Evolutionary conservation across 2,113 vertebrate genomes (phyloP), one percentile per base, ranked within the genome.

Genomic region (Phoenicopterus ruber): DNA sequence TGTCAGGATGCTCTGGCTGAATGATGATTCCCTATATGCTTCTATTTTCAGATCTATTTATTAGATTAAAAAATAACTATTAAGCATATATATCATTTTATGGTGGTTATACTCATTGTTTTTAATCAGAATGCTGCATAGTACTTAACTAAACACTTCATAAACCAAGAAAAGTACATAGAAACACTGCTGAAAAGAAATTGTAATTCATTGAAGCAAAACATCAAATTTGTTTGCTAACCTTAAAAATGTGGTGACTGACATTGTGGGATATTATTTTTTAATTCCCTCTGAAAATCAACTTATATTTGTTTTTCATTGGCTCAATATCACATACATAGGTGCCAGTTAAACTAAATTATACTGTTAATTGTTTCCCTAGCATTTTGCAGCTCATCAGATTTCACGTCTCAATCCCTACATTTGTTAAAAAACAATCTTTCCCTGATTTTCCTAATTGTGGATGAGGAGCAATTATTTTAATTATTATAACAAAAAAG

Each of bases 11-110:
- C 59, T 73, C 77, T 84, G 22, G 22, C 11, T 92, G 77, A 90
- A 61, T 83, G 19, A 88, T 66, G 72, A 74, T 80, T 70, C 46
- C 20, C 8, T 83, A 26, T 25, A 29, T 86, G 34, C 8, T 90
- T 90, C 72, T 88, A 73, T 90, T 94, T 96, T 86, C 49, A 90
- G 50, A 73, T 76, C 36, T 63, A 58, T 86, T 73, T 66, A 83
- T 92, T 93, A 83, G 10, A 80, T 54, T 69, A 61, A 94, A 90
- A 96, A 85, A 42, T 9, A 88, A 31, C 82, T 69, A 76, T 72
- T 82, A 76, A 90, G 65, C 7, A n/a, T 61, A 65, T 71, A 62
- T 82, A 71, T 62, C 1, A 85, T 90, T 90, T 86, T 61, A 70
- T 38, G 38, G 46, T 88, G 54, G 80, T 88, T 70, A 49, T 54